Base-by-base conservation (phyloP, 2,797 vertebrate species). In the Hydrocynus forskahlii region DNA sequence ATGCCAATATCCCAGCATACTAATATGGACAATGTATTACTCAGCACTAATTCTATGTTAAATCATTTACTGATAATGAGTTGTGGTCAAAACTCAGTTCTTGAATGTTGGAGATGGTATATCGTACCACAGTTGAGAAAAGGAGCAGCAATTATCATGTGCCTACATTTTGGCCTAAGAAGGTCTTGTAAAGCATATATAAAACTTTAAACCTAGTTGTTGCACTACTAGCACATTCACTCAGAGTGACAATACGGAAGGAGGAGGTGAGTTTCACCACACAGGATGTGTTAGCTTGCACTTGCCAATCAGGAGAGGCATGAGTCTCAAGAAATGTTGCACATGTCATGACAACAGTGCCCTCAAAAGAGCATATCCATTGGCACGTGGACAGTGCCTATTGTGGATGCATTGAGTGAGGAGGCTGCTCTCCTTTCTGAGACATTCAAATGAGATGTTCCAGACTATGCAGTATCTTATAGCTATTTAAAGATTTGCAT, bases 241-340 rank as follows among this genome's bases (percentile, higher is more conserved):
- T 25, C 50, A 52, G 40, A 19, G 25, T 48, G 45, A 63, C 70
- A 75, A 69, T 75, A 63, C 48, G 43, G 76, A 82, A 62, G 29
- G 40, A 59, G 81, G 59, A 74, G 70, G 40, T 52, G 29, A 25
- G 43, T 75, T 79, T 79, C 76, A 70, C 35, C 70, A 75, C 76
- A 68, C 63, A 83, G 76, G 70, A 79, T 69, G 71, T 68, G 81
- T 54, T 45, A 8, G 63, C 75, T 75, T 23, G 25, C 63, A 75
- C 71, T 35, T 17, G 29, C 71, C 48, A 72, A 50, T 72, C 48
- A 54, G 10, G 9, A 52, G 5, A 45, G 21, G 55, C 60, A 64
- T 17, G 35, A 9, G 4, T 21, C 70, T 73, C 29, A 40, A 4
- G 13, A 54, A 64, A 64, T 50, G 21, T 1, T 48, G 48, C 29